Base-by-base conservation (phyloP, 2,113 vertebrate species). In the Ctenomys sociabilis region DNA sequence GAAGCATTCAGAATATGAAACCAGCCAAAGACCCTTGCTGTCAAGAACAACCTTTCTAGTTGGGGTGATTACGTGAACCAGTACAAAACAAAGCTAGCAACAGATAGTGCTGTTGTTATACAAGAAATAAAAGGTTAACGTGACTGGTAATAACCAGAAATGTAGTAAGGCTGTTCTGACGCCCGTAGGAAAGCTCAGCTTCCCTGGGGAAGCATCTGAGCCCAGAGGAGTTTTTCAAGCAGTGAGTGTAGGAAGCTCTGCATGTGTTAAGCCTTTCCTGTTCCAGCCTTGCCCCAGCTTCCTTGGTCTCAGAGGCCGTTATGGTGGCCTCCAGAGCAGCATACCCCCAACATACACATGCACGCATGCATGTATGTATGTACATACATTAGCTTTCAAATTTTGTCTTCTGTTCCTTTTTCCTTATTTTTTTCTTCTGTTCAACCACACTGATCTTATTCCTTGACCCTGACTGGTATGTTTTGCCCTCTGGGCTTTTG, bases 351-450 rank as follows among this genome's bases (percentile, higher is more conserved):
- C 14, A 19, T 17, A 57, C 54, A 17, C 54, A 19, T 17, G 5
- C 14, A 3, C 54, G 17, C 54, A 57, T 4, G 14, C 54, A 19
- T 17, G 5, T 3, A 3, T 16, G 17, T 16, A 57, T 4, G 14
- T 14, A 57, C 5, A 57, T 49, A 11, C 1, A 0, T 68, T n/a
- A 30, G 35, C 57, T 54, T 43, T 43, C 1, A 0, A 37, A 30
- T 64, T 35, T 52, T 57, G 8, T 26, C 80, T 49, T 90, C 43
- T 16, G 13, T 61, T 61, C 43, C 35, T 84, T 0, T 9, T 52
- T 32, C 37, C 28, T 12, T 40, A 11, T 70, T 19, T 35, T n/a
- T 35, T 12, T 3, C 7, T 66, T 63, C 21, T 14, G 21, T 64
- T 57, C 6, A 49, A 66, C 49, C 45, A 40, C 57, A 1, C 21